Conservation (phyloP, 2,888 invertebrate genomes). For the Coleophora flavipennella region DNA sequence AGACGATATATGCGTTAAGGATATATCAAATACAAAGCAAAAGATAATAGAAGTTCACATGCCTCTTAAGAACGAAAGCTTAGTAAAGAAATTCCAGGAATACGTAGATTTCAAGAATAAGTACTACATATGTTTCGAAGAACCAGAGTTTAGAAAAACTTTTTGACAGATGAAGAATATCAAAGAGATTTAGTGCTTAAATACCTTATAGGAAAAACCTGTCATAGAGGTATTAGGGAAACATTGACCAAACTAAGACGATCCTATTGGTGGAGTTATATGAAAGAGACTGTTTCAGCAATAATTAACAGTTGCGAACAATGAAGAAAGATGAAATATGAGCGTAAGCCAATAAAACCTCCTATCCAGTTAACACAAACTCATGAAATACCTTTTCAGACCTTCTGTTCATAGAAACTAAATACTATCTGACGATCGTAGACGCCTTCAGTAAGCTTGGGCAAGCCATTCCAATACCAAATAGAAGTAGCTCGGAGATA, state of each 20-base stretch:
- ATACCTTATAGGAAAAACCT: too few relatives aligned
- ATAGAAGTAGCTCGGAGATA: not conserved
- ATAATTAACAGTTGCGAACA: not conserved
- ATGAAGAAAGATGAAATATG: not conserved
- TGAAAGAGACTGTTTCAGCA: not conserved
- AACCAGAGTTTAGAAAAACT: not conserved
- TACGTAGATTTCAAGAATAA: conserved; percentile 1
- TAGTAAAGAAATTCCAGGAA: not conserved
- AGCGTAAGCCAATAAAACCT: not conserved
- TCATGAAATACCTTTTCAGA: not conserved
- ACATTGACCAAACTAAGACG: too few relatives aligned
- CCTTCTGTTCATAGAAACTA: too few relatives aligned
- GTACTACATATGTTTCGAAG: not conserved
- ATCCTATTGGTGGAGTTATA: too few relatives aligned
- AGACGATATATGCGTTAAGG: not conserved
- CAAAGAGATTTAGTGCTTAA: too few relatives aligned
- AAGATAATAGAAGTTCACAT: not conserved
- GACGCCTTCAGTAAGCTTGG: not conserved
- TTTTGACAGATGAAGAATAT: too few relatives aligned
- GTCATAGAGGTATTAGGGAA: too few relatives aligned
- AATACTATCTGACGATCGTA: not conserved
- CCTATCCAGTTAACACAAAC: not conserved
- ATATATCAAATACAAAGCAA: conserved; percentile 1
- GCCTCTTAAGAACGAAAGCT: not conserved
- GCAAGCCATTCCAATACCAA: not conserved